Evolutionary conservation across 2,113 vertebrate species (phyloP), one percentile per base, ranked within the genome.

Genomic region (Anseranas semipalmata): DNA sequence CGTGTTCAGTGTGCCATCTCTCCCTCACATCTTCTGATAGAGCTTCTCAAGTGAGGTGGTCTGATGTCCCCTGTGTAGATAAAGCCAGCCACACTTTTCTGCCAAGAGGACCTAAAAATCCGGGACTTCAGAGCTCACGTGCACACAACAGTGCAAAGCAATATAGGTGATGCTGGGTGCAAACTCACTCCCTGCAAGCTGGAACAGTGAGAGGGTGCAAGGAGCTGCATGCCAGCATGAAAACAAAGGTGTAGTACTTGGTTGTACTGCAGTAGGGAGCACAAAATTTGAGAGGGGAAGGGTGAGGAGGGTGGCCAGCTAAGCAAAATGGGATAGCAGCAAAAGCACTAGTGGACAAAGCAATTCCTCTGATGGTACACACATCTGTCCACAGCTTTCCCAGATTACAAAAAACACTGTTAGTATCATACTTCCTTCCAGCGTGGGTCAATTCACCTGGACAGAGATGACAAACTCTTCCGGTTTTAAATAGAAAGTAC

Each of bases 401-500:
- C 89, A 85, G 35, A 60, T 48, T 58, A 75, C 62, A 89, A 78
- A 78, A 87, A 45, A 45, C 70, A 60, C 39, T 0, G 1, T 30
- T 35, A 68, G 27, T 53, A 48, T 68, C 8, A 3, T 56, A 60
- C 79, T 95, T 92, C 76, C 92, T 91, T 92, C 74, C 70, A 94
- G 67, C 10, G 25, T 39, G 66, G 71, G 50, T 91, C 85, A 91
- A 82, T 85, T 87, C 73, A 94, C 50, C 80, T 81, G 91, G 77
- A 79, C 2, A 0, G 60, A 92, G 48, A 96, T 89, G 90, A 84
- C 73, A 96, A 92, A 92, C 70, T 7, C 45, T 85, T 82, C 81
- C 75, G 53, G 73, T 94, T 94, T 96, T 91, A 96, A 96, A 94
- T 46, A 97, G 52, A 87, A 95, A 95, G 77, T 50, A 87, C 82